A percentile compares a stretch with the other conserved stretches of the same genome.
Evolutionary conservation across 2,113 vertebrate genomes (phyloP).

Genomic region (Crotalus tigris): DNA sequence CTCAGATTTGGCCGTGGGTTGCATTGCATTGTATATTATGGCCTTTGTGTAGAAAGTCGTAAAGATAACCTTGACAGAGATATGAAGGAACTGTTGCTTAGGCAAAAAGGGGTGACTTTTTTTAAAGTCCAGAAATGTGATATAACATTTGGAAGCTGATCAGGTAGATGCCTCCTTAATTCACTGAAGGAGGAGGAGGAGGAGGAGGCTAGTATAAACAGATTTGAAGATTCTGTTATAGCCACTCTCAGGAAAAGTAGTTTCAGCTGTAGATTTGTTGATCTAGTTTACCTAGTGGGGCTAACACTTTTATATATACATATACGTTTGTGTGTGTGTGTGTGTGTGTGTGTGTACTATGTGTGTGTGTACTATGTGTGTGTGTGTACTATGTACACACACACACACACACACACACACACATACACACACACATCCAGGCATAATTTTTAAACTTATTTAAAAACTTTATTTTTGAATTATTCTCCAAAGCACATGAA

Average conservation of each 20-base stretch:
- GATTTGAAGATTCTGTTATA: neutral
- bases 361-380: too few species aligned
- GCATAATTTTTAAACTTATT: neutral
- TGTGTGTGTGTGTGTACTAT: too few species aligned
- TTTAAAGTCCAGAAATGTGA: neutral
- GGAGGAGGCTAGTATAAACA: neutral
- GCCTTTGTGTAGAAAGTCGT: neutral
- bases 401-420: too few species aligned
- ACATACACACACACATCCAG: neutral
- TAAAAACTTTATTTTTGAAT: neutral
- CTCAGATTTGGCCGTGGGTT: neutral
- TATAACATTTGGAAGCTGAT: neutral
- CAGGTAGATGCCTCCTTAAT: neutral
- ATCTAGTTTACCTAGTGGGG: neutral
- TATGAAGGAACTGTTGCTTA: neutral
- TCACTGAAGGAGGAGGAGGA: neutral
- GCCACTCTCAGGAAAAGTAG: neutral
- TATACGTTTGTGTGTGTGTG: too few species aligned
- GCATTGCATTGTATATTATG: neutral
- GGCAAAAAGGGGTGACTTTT: neutral
- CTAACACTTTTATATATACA: neutral
- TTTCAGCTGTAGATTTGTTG: neutral
- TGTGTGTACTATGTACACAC: too few species aligned
- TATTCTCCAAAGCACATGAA: neutral
- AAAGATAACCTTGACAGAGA: neutral